Evolutionary conservation across 2,113 vertebrate genomes (phyloP).

Genomic region (Furnarius figulus): DNA sequence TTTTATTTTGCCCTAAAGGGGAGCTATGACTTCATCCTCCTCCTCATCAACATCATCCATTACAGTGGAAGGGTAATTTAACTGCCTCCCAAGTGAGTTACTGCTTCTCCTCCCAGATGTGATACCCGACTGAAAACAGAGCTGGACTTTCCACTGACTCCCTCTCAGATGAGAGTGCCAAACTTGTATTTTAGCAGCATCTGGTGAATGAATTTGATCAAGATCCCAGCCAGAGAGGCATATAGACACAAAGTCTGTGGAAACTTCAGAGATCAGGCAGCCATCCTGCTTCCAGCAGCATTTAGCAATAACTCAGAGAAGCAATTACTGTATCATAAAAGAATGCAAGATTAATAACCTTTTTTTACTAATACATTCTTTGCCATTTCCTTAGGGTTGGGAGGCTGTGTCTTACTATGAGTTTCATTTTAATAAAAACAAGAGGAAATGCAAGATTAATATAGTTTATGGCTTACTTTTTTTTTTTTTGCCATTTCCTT

Average conservation of each 20-base stretch:
- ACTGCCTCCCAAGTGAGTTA: neutral
- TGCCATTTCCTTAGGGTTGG: neutral
- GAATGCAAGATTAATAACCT: neutral
- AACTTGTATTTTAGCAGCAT: neutral
- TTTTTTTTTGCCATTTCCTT: neutral
- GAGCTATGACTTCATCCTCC: neutral
- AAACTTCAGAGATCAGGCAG: neutral
- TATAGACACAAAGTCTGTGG: neutral
- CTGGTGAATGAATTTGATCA: neutral
- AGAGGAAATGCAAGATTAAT: neutral
- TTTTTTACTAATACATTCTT: neutral
- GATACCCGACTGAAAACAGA: neutral
- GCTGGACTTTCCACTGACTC: neutral
- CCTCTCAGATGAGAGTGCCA: neutral
- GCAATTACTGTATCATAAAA: neutral
- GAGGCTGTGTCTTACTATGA: neutral
- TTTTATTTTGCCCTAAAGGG: neutral
- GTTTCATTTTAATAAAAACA: neutral
- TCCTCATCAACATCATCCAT: neutral
- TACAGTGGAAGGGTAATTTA: neutral
- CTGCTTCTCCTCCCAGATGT: neutral
- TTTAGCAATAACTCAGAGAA: neutral
- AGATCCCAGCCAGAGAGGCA: neutral
- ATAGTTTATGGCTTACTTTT: neutral
- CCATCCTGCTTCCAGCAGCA: neutral